Percentiles rank a stretch among this genome's conserved stretches.
Evolutionary conservation across 2,888 invertebrate species (phyloP).

Genomic region (Proisotoma minuta): DNA sequence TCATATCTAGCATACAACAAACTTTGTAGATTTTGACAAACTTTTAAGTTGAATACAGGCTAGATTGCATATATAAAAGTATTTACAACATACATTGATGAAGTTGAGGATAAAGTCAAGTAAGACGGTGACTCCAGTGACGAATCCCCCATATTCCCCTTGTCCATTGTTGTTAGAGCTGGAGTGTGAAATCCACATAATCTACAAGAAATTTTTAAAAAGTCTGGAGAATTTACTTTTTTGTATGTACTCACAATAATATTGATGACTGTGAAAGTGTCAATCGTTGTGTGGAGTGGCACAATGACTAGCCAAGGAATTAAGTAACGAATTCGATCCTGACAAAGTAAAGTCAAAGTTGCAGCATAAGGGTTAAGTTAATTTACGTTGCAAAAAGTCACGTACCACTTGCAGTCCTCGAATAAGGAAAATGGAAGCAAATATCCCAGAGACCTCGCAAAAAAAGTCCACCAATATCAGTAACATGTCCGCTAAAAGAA

Average conservation of each 20-base stretch:
- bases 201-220: background rate
- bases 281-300: constrained; percentile 51
- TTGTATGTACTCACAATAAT: constrained; percentile 35
- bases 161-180: constrained; percentile 49
- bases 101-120: constrained; percentile 35
- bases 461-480: constrained; percentile 36
- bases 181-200: background rate
- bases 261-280: constrained; percentile 31
- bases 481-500: constrained; percentile 25
- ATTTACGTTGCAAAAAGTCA: background rate
- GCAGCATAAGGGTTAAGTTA: background rate
- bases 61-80: too few species aligned
- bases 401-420: constrained; percentile 67
- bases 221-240: background rate
- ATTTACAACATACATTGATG: too few species aligned
- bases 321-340: constrained; percentile 67
- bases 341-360: constrained; percentile 53
- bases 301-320: constrained; percentile 71
- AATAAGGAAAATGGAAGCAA: constrained; percentile 64
- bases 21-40: too few species aligned
- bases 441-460: constrained; percentile 64
- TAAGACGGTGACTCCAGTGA: constrained; percentile 16
- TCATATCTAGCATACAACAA: too few species aligned
- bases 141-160: constrained; percentile 50
- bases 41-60: too few species aligned